These are phyloP conservation scores for Tauraco hartlaubi DNA, from an alignment of 2,797 vertebrate genomes.

Conservation along the genomic window DNA sequence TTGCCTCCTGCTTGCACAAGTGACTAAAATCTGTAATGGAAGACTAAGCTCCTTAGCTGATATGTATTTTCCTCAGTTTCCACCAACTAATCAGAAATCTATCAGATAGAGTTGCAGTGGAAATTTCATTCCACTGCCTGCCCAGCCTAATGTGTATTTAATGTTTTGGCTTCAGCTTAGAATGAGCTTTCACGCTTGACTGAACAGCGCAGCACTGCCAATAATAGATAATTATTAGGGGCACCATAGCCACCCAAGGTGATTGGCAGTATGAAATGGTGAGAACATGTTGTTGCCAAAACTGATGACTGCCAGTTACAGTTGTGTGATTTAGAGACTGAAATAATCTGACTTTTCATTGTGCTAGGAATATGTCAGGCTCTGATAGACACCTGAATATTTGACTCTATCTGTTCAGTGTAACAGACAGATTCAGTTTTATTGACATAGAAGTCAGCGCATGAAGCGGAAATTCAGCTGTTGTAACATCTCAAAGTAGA, in stretches of 20 bases:
- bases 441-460: not conserved
- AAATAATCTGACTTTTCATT: not conserved
- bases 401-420: not conserved
- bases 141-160: constrained; percentile 70
- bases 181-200: constrained; percentile 62
- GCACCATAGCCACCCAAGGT: constrained; percentile 64
- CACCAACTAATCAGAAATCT: constrained; percentile 49
- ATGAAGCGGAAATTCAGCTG: not conserved
- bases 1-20: not conserved
- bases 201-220: constrained; percentile 52
- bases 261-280: constrained; percentile 65
- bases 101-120: constrained; percentile 48
- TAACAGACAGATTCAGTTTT: not conserved
- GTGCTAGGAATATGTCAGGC: not conserved
- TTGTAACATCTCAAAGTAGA: not conserved
- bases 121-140: constrained; percentile 62
- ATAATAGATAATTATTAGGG: constrained; percentile 69
- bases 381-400: not conserved
- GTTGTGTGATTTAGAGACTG: constrained; percentile 49
- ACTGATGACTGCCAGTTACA: constrained; percentile 57
- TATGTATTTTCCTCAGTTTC: constrained; percentile 20
- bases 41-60: not conserved
- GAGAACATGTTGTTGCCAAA: constrained; percentile 51
- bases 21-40: not conserved
- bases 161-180: constrained; percentile 63